Evolutionary conservation across 2,113 vertebrate species (phyloP).

Genomic region (Rallus limicola): DNA sequence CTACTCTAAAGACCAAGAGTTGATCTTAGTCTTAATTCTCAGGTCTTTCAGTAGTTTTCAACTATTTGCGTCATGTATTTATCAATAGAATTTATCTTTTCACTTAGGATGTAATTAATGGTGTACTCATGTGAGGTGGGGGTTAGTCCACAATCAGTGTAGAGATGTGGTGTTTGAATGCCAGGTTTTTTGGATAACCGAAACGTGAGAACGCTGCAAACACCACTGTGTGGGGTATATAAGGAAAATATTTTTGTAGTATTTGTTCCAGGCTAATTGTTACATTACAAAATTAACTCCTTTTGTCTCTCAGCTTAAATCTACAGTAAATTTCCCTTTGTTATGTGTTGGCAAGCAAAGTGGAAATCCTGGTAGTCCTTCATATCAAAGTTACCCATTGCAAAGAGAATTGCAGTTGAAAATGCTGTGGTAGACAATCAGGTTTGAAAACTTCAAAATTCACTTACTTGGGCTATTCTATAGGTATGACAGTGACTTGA

Average conservation of each 20-base stretch:
- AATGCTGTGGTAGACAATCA: neutral
- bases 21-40: neutral
- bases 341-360: conserved; percentile 4
- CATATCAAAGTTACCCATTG: neutral
- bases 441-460: neutral
- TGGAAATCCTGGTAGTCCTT: conserved; percentile 11
- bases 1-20: neutral
- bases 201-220: neutral
- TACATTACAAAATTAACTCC: conserved; percentile 1
- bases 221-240: neutral
- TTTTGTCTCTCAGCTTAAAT: neutral
- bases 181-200: neutral
- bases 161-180: neutral
- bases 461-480: neutral
- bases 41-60: neutral
- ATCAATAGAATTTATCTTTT: neutral
- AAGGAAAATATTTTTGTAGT: neutral
- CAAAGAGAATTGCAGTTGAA: neutral
- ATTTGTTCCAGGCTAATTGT: neutral
- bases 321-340: neutral
- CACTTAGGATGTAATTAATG: neutral
- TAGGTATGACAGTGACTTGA: neutral
- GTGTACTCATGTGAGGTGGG: neutral
- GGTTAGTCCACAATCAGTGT: too few relatives aligned
- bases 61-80: neutral